Evolutionary conservation across 2,888 invertebrate genomes (phyloP).

Genomic region (Erebia ligea): DNA sequence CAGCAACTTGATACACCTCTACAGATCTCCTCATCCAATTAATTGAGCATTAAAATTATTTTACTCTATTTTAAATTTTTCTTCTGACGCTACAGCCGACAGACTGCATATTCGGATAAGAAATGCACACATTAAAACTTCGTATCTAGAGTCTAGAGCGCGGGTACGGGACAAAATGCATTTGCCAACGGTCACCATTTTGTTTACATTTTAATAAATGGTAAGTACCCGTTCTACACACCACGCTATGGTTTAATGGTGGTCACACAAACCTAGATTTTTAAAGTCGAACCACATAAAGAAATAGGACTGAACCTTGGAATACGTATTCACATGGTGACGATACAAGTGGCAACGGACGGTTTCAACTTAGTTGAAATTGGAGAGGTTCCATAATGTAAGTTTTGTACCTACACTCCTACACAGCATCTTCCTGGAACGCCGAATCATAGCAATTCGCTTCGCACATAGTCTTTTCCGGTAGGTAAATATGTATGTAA

Average conservation of each 20-base stretch:
- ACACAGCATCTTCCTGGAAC: no score
- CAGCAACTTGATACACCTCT: no score
- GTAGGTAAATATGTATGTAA: no score
- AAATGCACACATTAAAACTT: conserved; percentile 72
- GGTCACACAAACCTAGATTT: neutral
- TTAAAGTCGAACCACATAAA: neutral
- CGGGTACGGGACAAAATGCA: conserved; percentile 32
- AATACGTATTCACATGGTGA: no score
- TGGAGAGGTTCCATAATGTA: no score
- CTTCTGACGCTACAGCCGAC: conserved; percentile 49
- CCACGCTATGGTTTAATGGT: neutral
- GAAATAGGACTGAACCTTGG: neutral
- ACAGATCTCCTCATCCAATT: no score
- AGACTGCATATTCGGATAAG: conserved; percentile 72
- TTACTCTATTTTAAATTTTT: conserved; percentile 36
- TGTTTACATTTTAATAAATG: conserved; percentile 11
- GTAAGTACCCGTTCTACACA: neutral
- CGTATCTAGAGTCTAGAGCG: conserved; percentile 51
- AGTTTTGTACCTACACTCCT: no score
- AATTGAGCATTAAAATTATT: neutral
- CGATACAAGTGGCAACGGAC: no score
- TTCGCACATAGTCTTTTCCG: no score
- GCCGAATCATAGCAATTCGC: no score
- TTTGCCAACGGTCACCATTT: conserved; percentile 32
- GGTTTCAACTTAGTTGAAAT: no score